Percentiles rank a stretch among this genome's conserved stretches.
Evolutionary conservation across 2,888 invertebrate genomes (phyloP).

Genomic region (Nomada hirtipes): DNA sequence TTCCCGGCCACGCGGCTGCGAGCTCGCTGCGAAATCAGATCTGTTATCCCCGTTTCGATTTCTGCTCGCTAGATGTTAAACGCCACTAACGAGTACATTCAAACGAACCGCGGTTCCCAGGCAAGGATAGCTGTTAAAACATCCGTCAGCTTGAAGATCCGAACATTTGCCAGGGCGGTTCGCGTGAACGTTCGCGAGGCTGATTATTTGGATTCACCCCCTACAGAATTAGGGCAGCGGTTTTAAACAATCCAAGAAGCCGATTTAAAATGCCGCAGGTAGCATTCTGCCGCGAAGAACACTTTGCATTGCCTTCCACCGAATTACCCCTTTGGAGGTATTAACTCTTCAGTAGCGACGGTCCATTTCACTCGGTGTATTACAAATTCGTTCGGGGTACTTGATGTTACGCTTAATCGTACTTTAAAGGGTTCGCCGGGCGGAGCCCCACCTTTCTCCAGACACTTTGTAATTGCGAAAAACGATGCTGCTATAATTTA

Average conservation of each 20-base stretch:
- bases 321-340: slow-evolving; percentile 24
- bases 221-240: slow-evolving; percentile 44
- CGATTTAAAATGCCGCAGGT: slow-evolving; percentile 45
- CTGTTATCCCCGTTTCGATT: slow-evolving; percentile 20
- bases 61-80: slow-evolving; percentile 31
- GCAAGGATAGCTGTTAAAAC: slow-evolving; percentile 28
- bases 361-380: background rate
- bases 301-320: slow-evolving; percentile 39
- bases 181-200: slow-evolving; percentile 12
- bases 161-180: slow-evolving; percentile 13
- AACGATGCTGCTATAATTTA: slow-evolving; percentile 9
- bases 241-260: slow-evolving; percentile 49
- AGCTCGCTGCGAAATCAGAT: background rate
- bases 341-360: slow-evolving; percentile 34
- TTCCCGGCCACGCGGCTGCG: background rate
- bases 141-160: slow-evolving; percentile 19
- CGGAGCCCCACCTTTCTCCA: too few relatives aligned
- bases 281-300: slow-evolving; percentile 39
- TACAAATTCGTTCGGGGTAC: background rate
- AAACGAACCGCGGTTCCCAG: background rate
- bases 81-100: slow-evolving; percentile 5
- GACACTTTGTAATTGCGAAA: background rate
- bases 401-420: background rate
- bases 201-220: slow-evolving; percentile 54
- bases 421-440: background rate